Evolutionary conservation across 1,140 invertebrate species (phyloP).

Genomic region (Yoshiicerus persimilis): DNA sequence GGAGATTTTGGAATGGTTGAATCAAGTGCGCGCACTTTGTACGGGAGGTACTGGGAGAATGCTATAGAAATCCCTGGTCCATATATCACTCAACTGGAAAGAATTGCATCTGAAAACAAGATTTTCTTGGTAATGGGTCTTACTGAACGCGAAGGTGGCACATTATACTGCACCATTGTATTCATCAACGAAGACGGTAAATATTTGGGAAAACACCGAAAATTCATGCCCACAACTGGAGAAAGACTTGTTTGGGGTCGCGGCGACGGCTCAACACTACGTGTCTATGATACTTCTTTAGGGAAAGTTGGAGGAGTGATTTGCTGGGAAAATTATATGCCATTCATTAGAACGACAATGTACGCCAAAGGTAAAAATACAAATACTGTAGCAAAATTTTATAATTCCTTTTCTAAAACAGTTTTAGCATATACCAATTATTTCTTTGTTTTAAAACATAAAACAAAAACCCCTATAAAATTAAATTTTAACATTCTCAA

Average conservation of each 20-base stretch:
- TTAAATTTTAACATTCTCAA: not conserved
- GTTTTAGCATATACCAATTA: not conserved
- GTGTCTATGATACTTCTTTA: constrained; percentile 29
- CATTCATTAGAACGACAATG: constrained; percentile 27
- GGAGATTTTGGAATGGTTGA: not conserved
- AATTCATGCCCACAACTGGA: constrained; percentile 35
- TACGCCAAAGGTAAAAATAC: constrained; percentile 37
- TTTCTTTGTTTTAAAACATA: not conserved
- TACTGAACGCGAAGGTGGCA: constrained; percentile 29
- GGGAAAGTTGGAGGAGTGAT: constrained; percentile 48
- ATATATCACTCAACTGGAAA: constrained; percentile 6
- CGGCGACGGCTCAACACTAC: constrained; percentile 38
- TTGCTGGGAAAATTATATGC: constrained; percentile 54
- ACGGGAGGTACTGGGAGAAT: constrained; percentile 30
- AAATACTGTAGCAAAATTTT: not conserved
- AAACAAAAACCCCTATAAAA: too few relatives aligned
- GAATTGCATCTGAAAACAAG: constrained; percentile 26
- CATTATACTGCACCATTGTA: constrained; percentile 45
- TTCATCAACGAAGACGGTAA: constrained; percentile 41
- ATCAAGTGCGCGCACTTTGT: not conserved
- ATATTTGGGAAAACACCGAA: constrained; percentile 42
- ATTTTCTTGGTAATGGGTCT: constrained; percentile 34
- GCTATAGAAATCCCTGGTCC: constrained; percentile 41
- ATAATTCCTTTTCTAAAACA: not conserved
- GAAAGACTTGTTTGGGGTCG: constrained; percentile 41